These are phyloP conservation scores for Furnarius figulus DNA, from an alignment of 2,113 vertebrate genomes.

Conservation along the genomic window DNA sequence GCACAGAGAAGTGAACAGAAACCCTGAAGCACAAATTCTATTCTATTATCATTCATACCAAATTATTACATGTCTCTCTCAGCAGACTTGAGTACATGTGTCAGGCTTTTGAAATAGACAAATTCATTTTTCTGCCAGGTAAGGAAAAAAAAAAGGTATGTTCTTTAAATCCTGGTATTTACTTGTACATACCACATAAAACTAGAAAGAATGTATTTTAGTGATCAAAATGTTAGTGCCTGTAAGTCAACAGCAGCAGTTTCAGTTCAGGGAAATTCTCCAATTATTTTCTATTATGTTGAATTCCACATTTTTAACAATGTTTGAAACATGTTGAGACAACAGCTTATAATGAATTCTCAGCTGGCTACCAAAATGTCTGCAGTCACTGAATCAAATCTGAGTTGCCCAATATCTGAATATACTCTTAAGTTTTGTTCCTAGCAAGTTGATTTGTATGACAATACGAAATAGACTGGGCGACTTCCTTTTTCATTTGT, in stretches of 20 bases:
- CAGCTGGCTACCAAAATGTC: background rate
- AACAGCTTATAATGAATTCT: background rate
- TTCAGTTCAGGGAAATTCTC: background rate
- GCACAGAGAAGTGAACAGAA: background rate
- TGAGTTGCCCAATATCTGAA: background rate
- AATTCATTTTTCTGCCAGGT: background rate
- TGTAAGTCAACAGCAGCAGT: background rate
- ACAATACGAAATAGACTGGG: background rate
- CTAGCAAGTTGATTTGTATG: background rate
- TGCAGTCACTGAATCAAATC: background rate
- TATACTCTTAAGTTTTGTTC: background rate
- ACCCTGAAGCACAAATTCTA: background rate
- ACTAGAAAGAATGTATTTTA: background rate
- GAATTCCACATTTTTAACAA: background rate
- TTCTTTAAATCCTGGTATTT: conserved; percentile 4
- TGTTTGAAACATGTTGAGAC: background rate
- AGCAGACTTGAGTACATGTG: background rate
- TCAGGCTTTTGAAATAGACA: background rate
- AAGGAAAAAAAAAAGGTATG: background rate
- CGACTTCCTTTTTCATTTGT: background rate
- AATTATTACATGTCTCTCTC: background rate
- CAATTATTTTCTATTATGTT: background rate
- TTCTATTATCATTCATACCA: background rate
- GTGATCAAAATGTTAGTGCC: background rate
- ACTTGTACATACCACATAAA: background rate